Conservation (phyloP, 2,797 vertebrate species). For the Malurus leucopterus region DNA sequence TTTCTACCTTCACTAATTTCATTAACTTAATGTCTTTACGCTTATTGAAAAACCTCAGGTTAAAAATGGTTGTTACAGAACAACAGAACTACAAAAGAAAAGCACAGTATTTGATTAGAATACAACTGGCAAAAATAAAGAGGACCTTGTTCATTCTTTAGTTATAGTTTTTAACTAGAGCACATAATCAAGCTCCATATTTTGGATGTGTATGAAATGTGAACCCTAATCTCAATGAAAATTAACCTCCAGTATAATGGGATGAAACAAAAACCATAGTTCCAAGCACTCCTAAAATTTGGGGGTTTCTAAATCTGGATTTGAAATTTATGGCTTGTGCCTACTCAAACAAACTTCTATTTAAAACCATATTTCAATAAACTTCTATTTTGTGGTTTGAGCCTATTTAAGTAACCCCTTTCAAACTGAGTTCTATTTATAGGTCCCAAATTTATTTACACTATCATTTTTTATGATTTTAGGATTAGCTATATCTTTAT, state of each 20-base stretch:
- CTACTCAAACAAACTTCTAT: constrained; percentile 45
- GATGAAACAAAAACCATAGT: constrained; percentile 32
- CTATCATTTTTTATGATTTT: constrained; percentile 22
- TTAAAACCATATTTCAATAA: constrained; percentile 47
- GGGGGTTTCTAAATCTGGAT: constrained; percentile 43
- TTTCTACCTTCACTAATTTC: not conserved
- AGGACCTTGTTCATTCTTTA: not conserved
- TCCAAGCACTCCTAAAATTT: constrained; percentile 20
- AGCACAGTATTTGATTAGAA: not conserved
- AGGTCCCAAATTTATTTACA: constrained; percentile 44
- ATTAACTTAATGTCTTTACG: not conserved
- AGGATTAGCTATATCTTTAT: constrained; percentile 27
- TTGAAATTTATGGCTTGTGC: constrained; percentile 29
- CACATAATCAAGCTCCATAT: not conserved
- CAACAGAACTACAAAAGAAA: not conserved
- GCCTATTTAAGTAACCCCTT: constrained; percentile 50
- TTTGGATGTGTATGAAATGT: not conserved
- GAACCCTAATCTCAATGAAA: constrained; percentile 6
- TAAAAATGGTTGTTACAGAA: not conserved
- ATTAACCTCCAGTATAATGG: not conserved
- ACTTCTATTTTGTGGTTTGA: constrained; percentile 44
- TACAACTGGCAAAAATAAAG: not conserved
- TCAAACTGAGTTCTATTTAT: constrained; percentile 59
- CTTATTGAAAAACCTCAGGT: not conserved
- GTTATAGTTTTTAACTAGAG: not conserved